Conservation (phyloP, 2,797 vertebrate species). For the Gymnodraco acuticeps region DNA sequence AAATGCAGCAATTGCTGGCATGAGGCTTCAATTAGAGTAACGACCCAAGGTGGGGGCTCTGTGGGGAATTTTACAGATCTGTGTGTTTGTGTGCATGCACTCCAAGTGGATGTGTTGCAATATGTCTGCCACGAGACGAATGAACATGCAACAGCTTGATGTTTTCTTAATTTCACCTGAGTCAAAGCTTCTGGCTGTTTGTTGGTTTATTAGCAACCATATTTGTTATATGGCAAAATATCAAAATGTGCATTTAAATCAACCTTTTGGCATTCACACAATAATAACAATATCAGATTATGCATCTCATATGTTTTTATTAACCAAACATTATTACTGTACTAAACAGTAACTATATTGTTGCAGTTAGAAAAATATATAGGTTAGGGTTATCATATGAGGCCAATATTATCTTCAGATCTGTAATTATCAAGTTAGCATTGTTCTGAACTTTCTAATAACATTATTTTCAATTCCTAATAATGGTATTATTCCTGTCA, state of each 20-base stretch:
- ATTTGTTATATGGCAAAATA: constrained; percentile 4
- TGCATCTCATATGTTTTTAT: background rate
- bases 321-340: background rate
- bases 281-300: background rate
- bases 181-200: constrained; percentile 19
- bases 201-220: background rate
- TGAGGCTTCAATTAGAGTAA: constrained; percentile 79
- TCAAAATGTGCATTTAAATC: constrained; percentile 22
- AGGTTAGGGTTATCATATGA: background rate
- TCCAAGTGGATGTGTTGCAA: constrained; percentile 23
- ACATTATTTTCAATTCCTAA: no score
- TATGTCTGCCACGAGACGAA: background rate
- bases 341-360: constrained; percentile 2
- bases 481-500: background rate
- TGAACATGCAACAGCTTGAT: constrained; percentile 39
- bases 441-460: background rate
- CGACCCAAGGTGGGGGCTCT: constrained; percentile 41
- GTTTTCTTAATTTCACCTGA: constrained; percentile 25
- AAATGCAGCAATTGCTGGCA: constrained; percentile 80
- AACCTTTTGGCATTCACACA: background rate
- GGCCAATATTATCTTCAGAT: background rate
- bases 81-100: constrained; percentile 7
- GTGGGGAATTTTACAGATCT: constrained; percentile 42
- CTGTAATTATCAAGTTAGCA: background rate
- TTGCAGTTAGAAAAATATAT: background rate